These are phyloP conservation scores for Tachyglossus aculeatus DNA, from an alignment of 2,797 vertebrate genomes.

Conservation along the genomic window DNA sequence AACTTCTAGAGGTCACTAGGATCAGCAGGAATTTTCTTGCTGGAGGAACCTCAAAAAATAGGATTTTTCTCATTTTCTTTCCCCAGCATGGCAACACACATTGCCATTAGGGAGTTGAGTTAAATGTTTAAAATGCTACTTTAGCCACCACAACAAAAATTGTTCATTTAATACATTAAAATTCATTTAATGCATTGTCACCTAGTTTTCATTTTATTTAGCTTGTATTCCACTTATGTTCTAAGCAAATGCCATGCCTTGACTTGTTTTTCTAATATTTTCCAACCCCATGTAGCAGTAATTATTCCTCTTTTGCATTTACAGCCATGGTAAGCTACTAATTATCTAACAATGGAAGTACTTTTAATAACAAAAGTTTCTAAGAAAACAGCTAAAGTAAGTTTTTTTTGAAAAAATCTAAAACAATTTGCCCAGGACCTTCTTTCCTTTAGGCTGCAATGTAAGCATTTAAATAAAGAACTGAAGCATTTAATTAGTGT, in stretches of 20 bases:
- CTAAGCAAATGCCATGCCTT: slow-evolving; percentile 12
- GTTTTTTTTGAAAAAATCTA: slow-evolving; percentile 25
- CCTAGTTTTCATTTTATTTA: slow-evolving; percentile 22
- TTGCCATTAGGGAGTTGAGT: not conserved
- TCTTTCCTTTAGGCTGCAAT: slow-evolving; percentile 9
- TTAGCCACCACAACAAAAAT: not conserved
- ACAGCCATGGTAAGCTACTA: slow-evolving; percentile 40
- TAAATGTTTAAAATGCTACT: not conserved
- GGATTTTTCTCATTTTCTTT: not conserved
- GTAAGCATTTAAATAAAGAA: slow-evolving; percentile 67
- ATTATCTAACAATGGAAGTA: slow-evolving; percentile 20
- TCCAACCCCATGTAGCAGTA: slow-evolving; percentile 36
- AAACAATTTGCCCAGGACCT: slow-evolving; percentile 33
- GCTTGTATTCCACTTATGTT: slow-evolving; percentile 5
- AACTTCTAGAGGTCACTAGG: too few relatives aligned
- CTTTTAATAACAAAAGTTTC: slow-evolving; percentile 34
- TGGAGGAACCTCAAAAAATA: not conserved
- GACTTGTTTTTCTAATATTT: slow-evolving; percentile 33
- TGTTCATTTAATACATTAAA: not conserved
- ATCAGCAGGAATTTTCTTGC: too few relatives aligned
- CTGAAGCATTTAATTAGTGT: slow-evolving; percentile 70
- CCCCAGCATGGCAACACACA: not conserved
- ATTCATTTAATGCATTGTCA: too few relatives aligned
- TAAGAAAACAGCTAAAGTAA: not conserved
- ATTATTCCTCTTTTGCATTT: slow-evolving; percentile 43